Conservation (phyloP, 2,797 vertebrate genomes). For the Tenualosa ilisha region DNA sequence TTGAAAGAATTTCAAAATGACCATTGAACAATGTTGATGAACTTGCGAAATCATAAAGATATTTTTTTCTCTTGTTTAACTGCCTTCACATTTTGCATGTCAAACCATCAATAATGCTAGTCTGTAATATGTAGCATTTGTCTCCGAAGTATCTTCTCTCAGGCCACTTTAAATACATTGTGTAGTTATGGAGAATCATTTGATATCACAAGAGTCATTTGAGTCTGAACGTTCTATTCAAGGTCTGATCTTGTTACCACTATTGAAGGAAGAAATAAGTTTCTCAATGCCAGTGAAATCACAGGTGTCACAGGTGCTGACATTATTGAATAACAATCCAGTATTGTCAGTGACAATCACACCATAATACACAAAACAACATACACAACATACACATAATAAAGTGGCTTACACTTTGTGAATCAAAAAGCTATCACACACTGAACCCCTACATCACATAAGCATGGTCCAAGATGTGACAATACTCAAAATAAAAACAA, state of each 20-base stretch:
- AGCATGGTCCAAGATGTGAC: not conserved
- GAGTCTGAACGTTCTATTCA: not conserved
- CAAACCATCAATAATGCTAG: not conserved
- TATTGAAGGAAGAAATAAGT: not conserved
- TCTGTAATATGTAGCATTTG: not conserved
- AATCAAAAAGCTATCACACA: not conserved
- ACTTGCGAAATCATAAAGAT: no score
- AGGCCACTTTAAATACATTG: not conserved
- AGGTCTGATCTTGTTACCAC: not conserved
- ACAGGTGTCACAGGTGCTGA: not conserved
- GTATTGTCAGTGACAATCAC: not conserved
- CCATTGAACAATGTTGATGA: not conserved
- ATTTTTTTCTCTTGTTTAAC: not conserved
- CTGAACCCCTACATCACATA: not conserved
- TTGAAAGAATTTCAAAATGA: not conserved
- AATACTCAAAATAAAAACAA: not conserved
- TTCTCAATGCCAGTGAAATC: not conserved
- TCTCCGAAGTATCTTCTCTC: not conserved
- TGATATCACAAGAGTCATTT: not conserved
- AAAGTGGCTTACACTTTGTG: not conserved
- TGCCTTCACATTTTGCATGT: not conserved
- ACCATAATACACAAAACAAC: not conserved
- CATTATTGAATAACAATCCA: not conserved
- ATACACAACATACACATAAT: not conserved
- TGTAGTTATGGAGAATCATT: not conserved